A percentile compares a stretch with the other conserved stretches of the same genome.
These are phyloP conservation scores for Aelia acuminata DNA, from an alignment of 2,888 invertebrate genomes.

Conservation along the genomic window DNA sequence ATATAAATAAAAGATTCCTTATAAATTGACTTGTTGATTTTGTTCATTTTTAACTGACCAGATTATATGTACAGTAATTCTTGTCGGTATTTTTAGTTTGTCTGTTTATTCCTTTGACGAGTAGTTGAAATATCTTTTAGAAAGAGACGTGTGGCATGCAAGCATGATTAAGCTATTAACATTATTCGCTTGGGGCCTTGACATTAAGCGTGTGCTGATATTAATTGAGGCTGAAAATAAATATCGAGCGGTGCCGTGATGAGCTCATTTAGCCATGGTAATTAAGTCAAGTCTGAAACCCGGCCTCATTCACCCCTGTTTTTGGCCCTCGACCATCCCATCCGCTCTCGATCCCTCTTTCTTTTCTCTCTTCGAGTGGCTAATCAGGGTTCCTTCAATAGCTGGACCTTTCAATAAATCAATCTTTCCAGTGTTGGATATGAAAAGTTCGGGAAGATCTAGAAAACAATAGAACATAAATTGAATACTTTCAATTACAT, in stretches of 20 bases:
- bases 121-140: background rate
- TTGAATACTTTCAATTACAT: too few relatives aligned
- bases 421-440: background rate
- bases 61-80: too few relatives aligned
- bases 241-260: background rate
- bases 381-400: background rate
- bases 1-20: too few relatives aligned
- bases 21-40: too few relatives aligned
- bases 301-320: conserved; percentile 8
- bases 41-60: too few relatives aligned
- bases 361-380: background rate
- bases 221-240: conserved; percentile 26
- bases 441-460: background rate
- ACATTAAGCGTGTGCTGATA: background rate
- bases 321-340: background rate
- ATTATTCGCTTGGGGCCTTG: background rate
- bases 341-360: background rate
- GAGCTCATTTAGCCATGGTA: conserved; percentile 2
- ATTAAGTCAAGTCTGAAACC: background rate
- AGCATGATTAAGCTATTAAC: background rate
- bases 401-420: background rate
- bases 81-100: background rate
- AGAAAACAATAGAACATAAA: too few relatives aligned
- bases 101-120: background rate
- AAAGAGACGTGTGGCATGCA: background rate